Evolutionary conservation across 2,888 invertebrate species (phyloP), one percentile per base, ranked within the genome.

Genomic region (Brachypalpus laphriformis): DNA sequence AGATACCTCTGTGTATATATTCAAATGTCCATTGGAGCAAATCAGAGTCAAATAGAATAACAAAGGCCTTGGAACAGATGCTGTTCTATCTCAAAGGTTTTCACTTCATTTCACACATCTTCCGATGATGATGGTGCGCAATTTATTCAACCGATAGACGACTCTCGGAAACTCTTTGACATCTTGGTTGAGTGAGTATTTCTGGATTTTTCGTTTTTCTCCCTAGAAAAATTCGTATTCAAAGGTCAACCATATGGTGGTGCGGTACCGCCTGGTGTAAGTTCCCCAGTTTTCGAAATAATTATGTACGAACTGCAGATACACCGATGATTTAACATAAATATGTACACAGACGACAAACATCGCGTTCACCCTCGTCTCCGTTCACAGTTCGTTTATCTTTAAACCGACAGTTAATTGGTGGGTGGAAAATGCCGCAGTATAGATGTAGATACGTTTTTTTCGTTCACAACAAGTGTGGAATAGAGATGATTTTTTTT

Each of bases 341-440:
- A n/a, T n/a, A n/a, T n/a, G n/a, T 9, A 47, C 31, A 65, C 6
- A 25, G 75, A 57, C 31, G 75, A 63, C 51, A 61, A 63, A 42
- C 63, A 51, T 63, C 47, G 47, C 25, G 9, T 28, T 14, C 11
- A 9, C 7, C 22, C 20, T 25, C 9, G 34, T 18, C 56, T 28
- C 28, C 11, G 31, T 61, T 61, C 42, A 49, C 63, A 70, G 65
- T 76, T 71, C 66, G 72, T 78, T 74, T 74, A 61, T 66, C 66
- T 61, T 28, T 9, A 68, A 61, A 68, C 47, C 49, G 77, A 59
- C 71, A 59, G 51, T 68, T 54, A 78, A 66, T 66, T 77, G 51
- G 71, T 78, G 77, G 66, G 82, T 65, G 82, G 66, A 63, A 49
- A 70, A 70, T 66, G 14, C 61, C 28, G 28, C 71, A 57, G 20